A percentile compares a stretch with the other conserved stretches of the same genome.
Conservation (phyloP, 2,888 invertebrate species). For the Drosophila recens region DNA sequence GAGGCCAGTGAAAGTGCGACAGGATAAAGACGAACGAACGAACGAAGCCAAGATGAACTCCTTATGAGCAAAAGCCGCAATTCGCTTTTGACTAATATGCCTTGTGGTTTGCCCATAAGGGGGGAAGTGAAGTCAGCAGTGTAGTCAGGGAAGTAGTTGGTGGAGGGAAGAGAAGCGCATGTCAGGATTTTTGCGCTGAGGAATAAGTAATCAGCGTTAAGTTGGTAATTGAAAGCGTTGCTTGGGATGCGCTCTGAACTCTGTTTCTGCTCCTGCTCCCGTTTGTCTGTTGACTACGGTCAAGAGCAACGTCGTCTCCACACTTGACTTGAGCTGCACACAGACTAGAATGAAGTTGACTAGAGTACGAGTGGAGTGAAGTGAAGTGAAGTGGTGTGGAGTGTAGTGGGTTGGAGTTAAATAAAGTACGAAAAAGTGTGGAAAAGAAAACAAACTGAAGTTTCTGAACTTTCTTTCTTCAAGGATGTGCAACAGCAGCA, state of each 20-base stretch:
- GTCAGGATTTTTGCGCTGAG: slow-evolving; percentile 61
- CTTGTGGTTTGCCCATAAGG: slow-evolving; percentile 50
- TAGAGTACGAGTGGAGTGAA: slow-evolving; percentile 5
- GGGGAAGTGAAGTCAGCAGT: not conserved
- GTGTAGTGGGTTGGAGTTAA: slow-evolving; percentile 14
- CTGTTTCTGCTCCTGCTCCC: slow-evolving; percentile 17
- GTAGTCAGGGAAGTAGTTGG: slow-evolving; percentile 3
- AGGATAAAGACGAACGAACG: slow-evolving; percentile 32
- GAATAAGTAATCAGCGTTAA: slow-evolving; percentile 82
- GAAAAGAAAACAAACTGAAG: slow-evolving; percentile 57
- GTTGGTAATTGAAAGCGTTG: slow-evolving; percentile 80
- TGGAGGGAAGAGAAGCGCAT: slow-evolving; percentile 14
- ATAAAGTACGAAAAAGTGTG: slow-evolving; percentile 31
- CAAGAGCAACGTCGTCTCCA: slow-evolving; percentile 59
- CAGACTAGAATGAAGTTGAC: slow-evolving; percentile 30
- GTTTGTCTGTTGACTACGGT: slow-evolving; percentile 57
- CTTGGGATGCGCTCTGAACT: slow-evolving; percentile 24
- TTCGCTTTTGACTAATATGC: slow-evolving; percentile 78
- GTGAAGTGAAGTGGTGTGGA: slow-evolving; percentile 15
- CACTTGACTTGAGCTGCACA: slow-evolving; percentile 59
- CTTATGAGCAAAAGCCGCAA: slow-evolving; percentile 54
- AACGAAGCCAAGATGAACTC: slow-evolving; percentile 53
- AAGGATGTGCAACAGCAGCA: slow-evolving; percentile 33
- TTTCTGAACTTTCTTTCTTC: slow-evolving; percentile 47
- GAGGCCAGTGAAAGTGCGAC: slow-evolving; percentile 44